Evolutionary conservation across 2,888 invertebrate species (phyloP).

Genomic region (Rotaria socialis): DNA sequence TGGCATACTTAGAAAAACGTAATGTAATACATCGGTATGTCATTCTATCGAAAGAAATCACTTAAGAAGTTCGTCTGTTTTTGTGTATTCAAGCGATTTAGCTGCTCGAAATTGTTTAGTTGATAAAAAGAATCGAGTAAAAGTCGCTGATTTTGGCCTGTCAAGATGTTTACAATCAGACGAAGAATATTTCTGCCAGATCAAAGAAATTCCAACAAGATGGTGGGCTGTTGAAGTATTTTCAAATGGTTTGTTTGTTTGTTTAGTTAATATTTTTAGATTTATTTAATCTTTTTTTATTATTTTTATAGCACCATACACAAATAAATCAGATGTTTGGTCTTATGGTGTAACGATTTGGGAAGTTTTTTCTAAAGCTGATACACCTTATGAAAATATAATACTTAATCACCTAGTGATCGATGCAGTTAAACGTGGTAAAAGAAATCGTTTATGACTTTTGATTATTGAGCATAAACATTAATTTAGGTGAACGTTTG

Average conservation of each 20-base stretch:
- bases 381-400: constrained; percentile 55
- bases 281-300: not conserved
- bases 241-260: not conserved
- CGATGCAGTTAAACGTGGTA: not conserved
- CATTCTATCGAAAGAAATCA: no score
- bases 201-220: constrained; percentile 37
- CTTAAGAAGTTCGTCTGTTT: no score
- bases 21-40: constrained; percentile 77
- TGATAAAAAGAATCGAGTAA: constrained; percentile 59
- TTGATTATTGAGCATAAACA: not conserved
- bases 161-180: constrained; percentile 57
- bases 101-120: constrained; percentile 61
- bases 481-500: constrained; percentile 52
- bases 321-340: constrained; percentile 62
- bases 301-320: constrained; percentile 60
- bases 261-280: no score
- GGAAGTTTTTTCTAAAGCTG: constrained; percentile 61
- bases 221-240: constrained; percentile 7
- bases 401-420: not conserved
- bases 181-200: constrained; percentile 60
- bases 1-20: constrained; percentile 89
- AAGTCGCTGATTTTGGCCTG: constrained; percentile 62
- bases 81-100: constrained; percentile 57
- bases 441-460: no score
- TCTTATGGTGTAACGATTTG: constrained; percentile 61